phyloP scores from a whole-genome alignment of 2,888 invertebrate species.

The Seladonia tumulorum region DNA sequence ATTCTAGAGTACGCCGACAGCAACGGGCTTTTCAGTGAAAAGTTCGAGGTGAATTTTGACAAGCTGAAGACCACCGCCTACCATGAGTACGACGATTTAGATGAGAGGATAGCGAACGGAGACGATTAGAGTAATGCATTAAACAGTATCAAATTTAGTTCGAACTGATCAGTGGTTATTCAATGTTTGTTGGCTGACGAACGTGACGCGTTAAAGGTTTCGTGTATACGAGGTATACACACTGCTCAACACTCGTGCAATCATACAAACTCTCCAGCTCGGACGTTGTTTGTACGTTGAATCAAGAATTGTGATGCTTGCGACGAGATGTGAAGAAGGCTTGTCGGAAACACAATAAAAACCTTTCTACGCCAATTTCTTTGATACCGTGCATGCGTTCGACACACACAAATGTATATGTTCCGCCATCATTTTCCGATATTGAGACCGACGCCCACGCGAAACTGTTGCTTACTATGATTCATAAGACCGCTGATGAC shows the following conservation, averaged over 20 bases:
- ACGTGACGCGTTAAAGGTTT: slow-evolving; percentile 23
- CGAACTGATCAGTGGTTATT: slow-evolving; percentile 10
- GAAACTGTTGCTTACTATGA: slow-evolving; percentile 87
- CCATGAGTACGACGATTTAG: slow-evolving; percentile 73
- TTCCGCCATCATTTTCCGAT: slow-evolving; percentile 57
- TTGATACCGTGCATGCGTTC: not conserved
- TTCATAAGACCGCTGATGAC: slow-evolving; percentile 87
- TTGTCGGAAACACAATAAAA: slow-evolving; percentile 42
- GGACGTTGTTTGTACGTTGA: not conserved
- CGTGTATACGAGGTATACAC: not conserved
- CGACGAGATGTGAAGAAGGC: slow-evolving; percentile 23
- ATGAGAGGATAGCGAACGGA: slow-evolving; percentile 79
- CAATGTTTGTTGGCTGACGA: not conserved
- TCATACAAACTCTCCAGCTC: slow-evolving; percentile 11
- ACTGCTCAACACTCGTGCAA: not conserved
- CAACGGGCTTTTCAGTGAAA: slow-evolving; percentile 87
- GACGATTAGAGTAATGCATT: slow-evolving; percentile 74
- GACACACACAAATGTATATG: not conserved
- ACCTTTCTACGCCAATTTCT: slow-evolving; percentile 32
- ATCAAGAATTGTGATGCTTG: slow-evolving; percentile 6
- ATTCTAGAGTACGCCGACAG: slow-evolving; percentile 93
- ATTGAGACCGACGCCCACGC: slow-evolving; percentile 88
- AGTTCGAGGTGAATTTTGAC: slow-evolving; percentile 74
- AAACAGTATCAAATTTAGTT: slow-evolving; percentile 19
- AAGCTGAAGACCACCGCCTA: slow-evolving; percentile 72